phyloP scores from a whole-genome alignment of 2,113 vertebrate species.

The Plecturocebus donacophilus region DNA sequence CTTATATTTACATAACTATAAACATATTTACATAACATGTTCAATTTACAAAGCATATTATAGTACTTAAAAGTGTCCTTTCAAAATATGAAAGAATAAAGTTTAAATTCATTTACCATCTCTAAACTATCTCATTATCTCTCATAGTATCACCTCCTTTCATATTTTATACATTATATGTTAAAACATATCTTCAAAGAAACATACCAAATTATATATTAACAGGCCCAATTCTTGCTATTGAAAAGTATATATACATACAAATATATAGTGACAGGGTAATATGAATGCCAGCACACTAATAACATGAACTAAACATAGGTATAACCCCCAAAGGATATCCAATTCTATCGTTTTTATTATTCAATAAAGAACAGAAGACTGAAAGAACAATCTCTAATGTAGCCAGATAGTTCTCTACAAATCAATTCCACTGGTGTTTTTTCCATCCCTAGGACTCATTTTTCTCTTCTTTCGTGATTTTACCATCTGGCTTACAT shows the following conservation, averaged over 20 bases:
- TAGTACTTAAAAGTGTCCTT: neutral
- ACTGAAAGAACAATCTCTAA: neutral
- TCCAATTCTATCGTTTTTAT: conserved; percentile 7
- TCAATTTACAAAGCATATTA: too few species aligned
- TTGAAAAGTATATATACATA: neutral
- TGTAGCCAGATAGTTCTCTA: neutral
- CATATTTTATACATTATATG: neutral
- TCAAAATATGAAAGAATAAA: conserved; percentile 24
- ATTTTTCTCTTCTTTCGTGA: conserved; percentile 8
- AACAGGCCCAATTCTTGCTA: neutral
- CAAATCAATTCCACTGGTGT: neutral
- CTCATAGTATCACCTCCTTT: neutral
- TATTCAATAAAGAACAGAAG: neutral
- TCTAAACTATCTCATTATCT: neutral
- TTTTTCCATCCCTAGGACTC: neutral
- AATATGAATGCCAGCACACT: neutral
- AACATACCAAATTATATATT: neutral
- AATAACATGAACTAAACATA: neutral
- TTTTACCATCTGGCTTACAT: neutral
- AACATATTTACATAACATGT: too few species aligned
- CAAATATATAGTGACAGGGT: neutral
- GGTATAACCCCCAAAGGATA: neutral
- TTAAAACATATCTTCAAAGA: conserved; percentile 2
- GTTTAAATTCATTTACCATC: conserved; percentile 31
- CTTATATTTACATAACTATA: too few species aligned